phyloP scores from a whole-genome alignment of 2,113 vertebrate genomes.

The Poeciliopsis occidentalis region DNA sequence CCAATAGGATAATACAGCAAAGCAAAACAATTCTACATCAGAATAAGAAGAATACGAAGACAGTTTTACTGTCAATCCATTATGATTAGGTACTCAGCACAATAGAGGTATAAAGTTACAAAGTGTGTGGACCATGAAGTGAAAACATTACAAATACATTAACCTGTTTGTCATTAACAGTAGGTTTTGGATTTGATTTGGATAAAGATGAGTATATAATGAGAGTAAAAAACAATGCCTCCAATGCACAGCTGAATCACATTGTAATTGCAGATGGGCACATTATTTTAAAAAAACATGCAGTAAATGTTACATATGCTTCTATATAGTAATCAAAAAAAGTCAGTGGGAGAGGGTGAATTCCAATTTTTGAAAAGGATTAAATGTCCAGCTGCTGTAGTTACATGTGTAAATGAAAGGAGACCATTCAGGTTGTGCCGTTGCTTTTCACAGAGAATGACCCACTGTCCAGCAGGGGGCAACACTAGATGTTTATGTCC shows the following conservation, averaged over 20 bases:
- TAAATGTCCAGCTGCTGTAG: not conserved
- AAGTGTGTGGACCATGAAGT: too few relatives aligned
- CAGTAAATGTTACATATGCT: not conserved
- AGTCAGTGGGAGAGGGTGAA: not conserved
- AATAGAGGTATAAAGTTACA: not conserved
- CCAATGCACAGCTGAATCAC: not conserved
- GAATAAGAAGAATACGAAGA: not conserved
- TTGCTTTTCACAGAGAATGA: conserved; percentile 1
- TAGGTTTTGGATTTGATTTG: not conserved
- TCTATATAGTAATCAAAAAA: not conserved
- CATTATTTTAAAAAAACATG: not conserved
- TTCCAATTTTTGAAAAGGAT: not conserved
- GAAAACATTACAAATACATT: too few relatives aligned
- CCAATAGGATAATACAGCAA: not conserved
- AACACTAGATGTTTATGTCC: conserved; percentile 41
- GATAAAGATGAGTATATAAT: not conserved
- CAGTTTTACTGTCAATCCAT: not conserved
- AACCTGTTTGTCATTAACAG: not conserved
- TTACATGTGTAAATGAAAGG: not conserved
- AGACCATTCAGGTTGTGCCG: not conserved
- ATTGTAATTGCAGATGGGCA: not conserved
- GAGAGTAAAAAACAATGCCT: not conserved
- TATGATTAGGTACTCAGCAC: not conserved
- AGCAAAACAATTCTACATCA: not conserved
- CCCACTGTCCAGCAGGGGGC: conserved; percentile 71